Evolutionary conservation across 2,797 vertebrate genomes (phyloP), one percentile per base, ranked within the genome.

Genomic region (Manis javanica): DNA sequence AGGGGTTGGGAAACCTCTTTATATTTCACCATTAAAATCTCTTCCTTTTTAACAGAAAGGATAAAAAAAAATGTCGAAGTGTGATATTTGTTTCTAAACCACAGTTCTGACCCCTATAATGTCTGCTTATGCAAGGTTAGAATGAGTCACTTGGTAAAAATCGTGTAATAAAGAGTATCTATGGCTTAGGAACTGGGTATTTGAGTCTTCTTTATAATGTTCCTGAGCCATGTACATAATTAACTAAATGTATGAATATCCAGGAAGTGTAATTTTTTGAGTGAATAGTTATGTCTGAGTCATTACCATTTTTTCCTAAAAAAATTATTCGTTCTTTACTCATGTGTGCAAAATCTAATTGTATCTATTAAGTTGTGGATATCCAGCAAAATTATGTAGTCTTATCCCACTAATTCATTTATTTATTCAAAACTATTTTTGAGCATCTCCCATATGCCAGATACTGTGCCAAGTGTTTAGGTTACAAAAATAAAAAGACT

Each of bases 381-480:
- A 75, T 31, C 21, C 16, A 55, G 34, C 34, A 92, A 86, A 92
- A 82, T 79, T 75, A 79, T 57, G n/a, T 71, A 78, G 74, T 95
- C 14, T 90, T 82, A 92, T 68, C 11, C 29, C 23, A 46, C n/a
- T 78, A 23, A 71, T 77, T 61, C 23, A 64, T n/a, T 53, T 72
- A 72, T 71, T 95, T 87, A 31, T 88, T 92, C 10, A 75, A 59
- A 83, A 91, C 39, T 71, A n/a, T 31, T 71, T 89, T 95, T 77
- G 29, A 87, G 15, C 68, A 37, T 51, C 15, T 74, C 0, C 69
- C 82, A 29, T 64, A 59, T 91, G 61, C 12, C 59, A 68, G 63
- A 78, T 72, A 37, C 39, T 88, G 19, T 81, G 21, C 37, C 75
- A 75, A 82, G 26, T 83, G 51, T 11, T 81, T 11, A 89, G 21